phyloP scores from a whole-genome alignment of 2,797 vertebrate genomes.

The Halcyon leucocephala region DNA sequence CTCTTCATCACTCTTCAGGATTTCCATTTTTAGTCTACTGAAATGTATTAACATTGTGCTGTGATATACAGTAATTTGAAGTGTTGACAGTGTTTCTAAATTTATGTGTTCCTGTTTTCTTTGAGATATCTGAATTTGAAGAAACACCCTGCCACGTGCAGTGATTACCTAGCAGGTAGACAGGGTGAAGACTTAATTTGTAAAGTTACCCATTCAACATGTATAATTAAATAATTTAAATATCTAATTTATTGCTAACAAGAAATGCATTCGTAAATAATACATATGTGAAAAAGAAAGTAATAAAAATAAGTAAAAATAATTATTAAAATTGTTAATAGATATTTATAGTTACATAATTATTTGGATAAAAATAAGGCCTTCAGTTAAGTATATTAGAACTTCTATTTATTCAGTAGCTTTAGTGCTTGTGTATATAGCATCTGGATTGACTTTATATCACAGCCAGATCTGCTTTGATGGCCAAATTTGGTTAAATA shows the following conservation, averaged over 20 bases:
- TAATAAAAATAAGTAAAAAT: background rate
- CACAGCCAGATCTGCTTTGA: background rate
- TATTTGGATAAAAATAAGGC: background rate
- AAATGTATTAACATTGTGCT: constrained; percentile 4
- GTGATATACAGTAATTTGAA: background rate
- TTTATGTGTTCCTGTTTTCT: constrained; percentile 22
- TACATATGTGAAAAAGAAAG: background rate
- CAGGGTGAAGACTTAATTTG: background rate
- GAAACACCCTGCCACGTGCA: background rate
- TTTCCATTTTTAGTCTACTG: constrained; percentile 41
- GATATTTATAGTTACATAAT: background rate
- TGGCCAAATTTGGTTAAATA: background rate
- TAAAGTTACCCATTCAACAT: background rate
- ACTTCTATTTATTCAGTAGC: background rate
- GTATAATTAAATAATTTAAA: background rate
- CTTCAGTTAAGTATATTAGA: background rate
- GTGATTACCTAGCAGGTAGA: background rate
- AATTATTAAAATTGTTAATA: background rate
- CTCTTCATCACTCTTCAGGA: constrained; percentile 26
- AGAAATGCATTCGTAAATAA: background rate
- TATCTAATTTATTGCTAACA: background rate
- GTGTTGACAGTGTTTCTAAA: constrained; percentile 44
- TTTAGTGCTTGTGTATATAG: background rate
- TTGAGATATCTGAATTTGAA: background rate
- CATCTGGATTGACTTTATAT: background rate